phyloP scores from a whole-genome alignment of 2,888 invertebrate species.

The Yponomeuta plumbellus region DNA sequence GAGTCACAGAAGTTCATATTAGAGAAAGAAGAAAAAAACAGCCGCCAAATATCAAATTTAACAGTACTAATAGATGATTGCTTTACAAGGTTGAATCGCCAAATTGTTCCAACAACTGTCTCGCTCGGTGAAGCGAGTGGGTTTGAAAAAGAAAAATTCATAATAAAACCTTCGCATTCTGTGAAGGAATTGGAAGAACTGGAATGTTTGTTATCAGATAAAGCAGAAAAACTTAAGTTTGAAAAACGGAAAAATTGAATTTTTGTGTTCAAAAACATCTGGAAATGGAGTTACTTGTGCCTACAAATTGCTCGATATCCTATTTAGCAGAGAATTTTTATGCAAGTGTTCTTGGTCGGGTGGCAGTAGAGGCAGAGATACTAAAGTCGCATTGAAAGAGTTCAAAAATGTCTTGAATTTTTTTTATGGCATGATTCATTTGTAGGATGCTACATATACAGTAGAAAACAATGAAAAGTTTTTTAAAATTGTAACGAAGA shows the following conservation, averaged over 20 bases:
- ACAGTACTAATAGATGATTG: slow-evolving; percentile 20
- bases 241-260: slow-evolving; percentile 12
- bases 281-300: slow-evolving; percentile 19
- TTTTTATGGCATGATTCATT: slow-evolving; percentile 20
- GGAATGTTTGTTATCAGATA: slow-evolving; percentile 20
- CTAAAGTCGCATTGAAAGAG: slow-evolving; percentile 19
- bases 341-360: slow-evolving; percentile 22
- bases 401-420: slow-evolving; percentile 22
- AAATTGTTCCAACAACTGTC: slow-evolving; percentile 21
- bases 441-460: slow-evolving; percentile 22
- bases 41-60: slow-evolving; percentile 17
- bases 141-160: slow-evolving; percentile 19
- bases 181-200: slow-evolving; percentile 22
- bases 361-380: slow-evolving; percentile 21
- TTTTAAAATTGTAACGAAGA: slow-evolving; percentile 22
- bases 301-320: slow-evolving; percentile 21
- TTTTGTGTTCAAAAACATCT: slow-evolving; percentile 19
- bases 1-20: slow-evolving; percentile 19
- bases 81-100: slow-evolving; percentile 18
- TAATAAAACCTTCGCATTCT: slow-evolving; percentile 15
- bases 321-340: slow-evolving; percentile 21
- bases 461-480: slow-evolving; percentile 19
- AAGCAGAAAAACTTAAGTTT: slow-evolving; percentile 20
- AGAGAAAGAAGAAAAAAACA: slow-evolving; percentile 9
- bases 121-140: slow-evolving; percentile 19